A percentile compares a stretch with the other conserved stretches of the same genome.
These are phyloP conservation scores for Drosophila sp. DNA, from an alignment of 1,140 invertebrate species.

Conservation along the genomic window DNA sequence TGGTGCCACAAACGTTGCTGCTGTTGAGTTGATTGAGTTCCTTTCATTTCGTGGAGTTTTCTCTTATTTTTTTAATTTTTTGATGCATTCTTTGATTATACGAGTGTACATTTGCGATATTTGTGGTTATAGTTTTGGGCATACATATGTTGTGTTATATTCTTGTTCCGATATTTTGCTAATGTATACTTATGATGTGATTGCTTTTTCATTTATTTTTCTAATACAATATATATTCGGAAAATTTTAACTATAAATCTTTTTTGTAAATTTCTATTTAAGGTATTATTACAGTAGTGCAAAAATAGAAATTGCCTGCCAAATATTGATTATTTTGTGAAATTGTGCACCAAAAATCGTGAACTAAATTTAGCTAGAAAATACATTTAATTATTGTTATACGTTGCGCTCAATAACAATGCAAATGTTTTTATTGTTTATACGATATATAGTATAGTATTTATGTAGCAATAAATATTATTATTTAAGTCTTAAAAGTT, in stretches of 20 bases:
- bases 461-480: constrained; percentile 9
- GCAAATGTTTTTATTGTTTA: constrained; percentile 33
- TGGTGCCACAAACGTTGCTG: constrained; percentile 30
- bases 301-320: constrained; percentile 30
- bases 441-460: constrained; percentile 9
- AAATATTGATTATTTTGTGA: constrained; percentile 7
- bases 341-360: constrained; percentile 32
- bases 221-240: constrained; percentile 31
- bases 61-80: constrained; percentile 5
- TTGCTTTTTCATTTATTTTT: constrained; percentile 7
- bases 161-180: constrained; percentile 24
- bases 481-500: constrained; percentile 17
- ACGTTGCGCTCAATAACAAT: constrained; percentile 52
- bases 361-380: constrained; percentile 48
- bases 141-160: constrained; percentile 34
- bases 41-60: constrained; percentile 32
- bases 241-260: constrained; percentile 30
- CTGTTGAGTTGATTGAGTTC: constrained; percentile 17
- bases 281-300: constrained; percentile 28
- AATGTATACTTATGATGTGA: neutral
- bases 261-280: constrained; percentile 21
- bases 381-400: constrained; percentile 50
- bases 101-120: constrained; percentile 29
- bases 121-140: constrained; percentile 21
- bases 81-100: constrained; percentile 20